Evolutionary conservation across 1,140 invertebrate species (phyloP).

Genomic region (Hycleus cichorii): DNA sequence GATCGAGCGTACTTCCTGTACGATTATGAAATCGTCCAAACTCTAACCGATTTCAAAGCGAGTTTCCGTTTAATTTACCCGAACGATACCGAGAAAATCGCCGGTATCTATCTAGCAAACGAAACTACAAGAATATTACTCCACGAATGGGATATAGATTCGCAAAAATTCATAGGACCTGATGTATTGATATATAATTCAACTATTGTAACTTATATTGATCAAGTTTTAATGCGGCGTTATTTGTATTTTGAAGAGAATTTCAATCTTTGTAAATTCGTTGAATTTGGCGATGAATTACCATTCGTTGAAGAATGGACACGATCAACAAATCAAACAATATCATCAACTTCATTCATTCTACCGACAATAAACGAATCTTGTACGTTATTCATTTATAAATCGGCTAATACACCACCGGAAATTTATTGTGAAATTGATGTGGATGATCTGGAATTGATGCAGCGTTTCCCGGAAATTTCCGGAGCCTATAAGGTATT

Average conservation of each 20-base stretch:
- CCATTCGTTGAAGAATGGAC: too few relatives aligned
- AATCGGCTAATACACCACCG: background rate
- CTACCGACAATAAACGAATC: background rate
- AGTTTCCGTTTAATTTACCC: conserved; percentile 7
- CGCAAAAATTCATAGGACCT: conserved; percentile 13
- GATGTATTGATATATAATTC: background rate
- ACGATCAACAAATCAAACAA: background rate
- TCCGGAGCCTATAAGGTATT: conserved; percentile 1
- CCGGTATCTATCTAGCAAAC: conserved; percentile 5
- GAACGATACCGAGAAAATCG: conserved; percentile 6
- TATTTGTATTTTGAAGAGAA: conserved; percentile 4
- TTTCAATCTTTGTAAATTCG: background rate
- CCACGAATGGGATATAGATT: conserved; percentile 16
- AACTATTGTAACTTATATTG: conserved; percentile 1
- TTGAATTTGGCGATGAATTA: too few relatives aligned
- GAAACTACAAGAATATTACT: conserved; percentile 11
- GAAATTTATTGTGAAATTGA: conserved; percentile 6
- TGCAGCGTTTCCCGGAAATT: background rate
- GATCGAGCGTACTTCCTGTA: conserved; percentile 31
- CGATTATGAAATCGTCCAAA: conserved; percentile 25
- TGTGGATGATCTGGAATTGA: background rate
- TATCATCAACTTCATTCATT: background rate
- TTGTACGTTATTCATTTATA: conserved; percentile 12
- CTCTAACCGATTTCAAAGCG: conserved; percentile 3
- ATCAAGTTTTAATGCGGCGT: conserved; percentile 1